Conservation (phyloP, 2,888 invertebrate species). For the Napeogenes sylphis region DNA sequence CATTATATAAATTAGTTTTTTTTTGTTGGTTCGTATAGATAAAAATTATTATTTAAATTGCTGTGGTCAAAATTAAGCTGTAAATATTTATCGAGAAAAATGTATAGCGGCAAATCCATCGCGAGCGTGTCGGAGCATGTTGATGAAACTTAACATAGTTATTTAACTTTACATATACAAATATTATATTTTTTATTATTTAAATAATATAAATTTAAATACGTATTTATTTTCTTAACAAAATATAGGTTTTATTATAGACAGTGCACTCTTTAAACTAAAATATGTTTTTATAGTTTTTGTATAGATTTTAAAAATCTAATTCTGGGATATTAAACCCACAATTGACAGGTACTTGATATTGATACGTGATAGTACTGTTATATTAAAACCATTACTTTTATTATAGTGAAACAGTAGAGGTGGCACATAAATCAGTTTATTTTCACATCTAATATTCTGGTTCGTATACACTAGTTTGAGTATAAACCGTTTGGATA, state of each 20-base stretch:
- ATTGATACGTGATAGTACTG: no score
- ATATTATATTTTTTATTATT: no score
- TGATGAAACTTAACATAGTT: neutral
- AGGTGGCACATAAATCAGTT: constrained; percentile 29
- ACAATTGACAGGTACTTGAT: no score
- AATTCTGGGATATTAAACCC: no score
- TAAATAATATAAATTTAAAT: no score
- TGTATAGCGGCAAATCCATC: neutral
- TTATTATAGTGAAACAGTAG: constrained; percentile 8
- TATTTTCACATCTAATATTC: constrained; percentile 25
- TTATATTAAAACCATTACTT: constrained; percentile 11
- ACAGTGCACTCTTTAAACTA: no score
- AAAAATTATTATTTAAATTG: constrained; percentile 1
- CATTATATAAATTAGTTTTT: no score
- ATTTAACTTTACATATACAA: no score
- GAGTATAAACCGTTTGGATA: constrained; percentile 50
- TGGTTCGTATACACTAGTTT: constrained; percentile 29
- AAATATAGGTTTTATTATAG: no score
- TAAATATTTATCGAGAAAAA: constrained; percentile 3
- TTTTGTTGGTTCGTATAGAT: neutral
- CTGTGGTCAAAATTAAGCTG: constrained; percentile 3
- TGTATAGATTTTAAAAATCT: no score
- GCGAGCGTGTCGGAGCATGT: neutral
- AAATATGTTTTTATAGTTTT: no score
- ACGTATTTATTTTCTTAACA: no score